A percentile compares a stretch with the other conserved stretches of the same genome.
Evolutionary conservation across 2,113 vertebrate genomes (phyloP).

Genomic region (Montifringilla adamsi): DNA sequence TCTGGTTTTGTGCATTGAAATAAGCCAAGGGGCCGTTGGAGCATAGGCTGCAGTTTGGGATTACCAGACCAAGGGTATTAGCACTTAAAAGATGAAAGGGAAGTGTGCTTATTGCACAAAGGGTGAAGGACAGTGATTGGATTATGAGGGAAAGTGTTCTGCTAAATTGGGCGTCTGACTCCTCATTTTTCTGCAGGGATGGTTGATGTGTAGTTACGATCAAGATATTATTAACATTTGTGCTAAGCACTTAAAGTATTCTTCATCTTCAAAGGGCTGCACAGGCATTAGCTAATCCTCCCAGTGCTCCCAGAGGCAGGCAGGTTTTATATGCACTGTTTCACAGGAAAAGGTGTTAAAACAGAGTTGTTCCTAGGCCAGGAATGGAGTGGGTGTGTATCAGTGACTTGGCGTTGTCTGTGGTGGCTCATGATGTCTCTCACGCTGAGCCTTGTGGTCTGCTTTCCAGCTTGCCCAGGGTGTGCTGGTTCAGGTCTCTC

Average conservation of each 20-base stretch:
- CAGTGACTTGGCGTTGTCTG: neutral
- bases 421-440: neutral
- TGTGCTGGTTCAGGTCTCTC: constrained; percentile 89
- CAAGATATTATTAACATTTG: constrained; percentile 12
- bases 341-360: neutral
- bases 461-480: constrained; percentile 87
- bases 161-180: neutral
- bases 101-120: constrained; percentile 28
- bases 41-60: neutral
- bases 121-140: constrained; percentile 24
- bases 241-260: neutral
- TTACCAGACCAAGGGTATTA: constrained; percentile 47
- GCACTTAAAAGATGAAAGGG: constrained; percentile 41
- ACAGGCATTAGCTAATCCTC: constrained; percentile 22
- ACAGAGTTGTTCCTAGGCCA: neutral
- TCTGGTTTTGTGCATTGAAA: constrained; percentile 11
- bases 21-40: neutral
- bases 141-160: constrained; percentile 1
- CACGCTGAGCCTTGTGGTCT: rapidly evolving
- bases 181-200: constrained; percentile 25
- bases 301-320: neutral
- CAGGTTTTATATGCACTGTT: neutral
- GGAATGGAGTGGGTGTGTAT: neutral
- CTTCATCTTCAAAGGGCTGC: constrained; percentile 51
- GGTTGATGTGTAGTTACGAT: neutral